Evolutionary conservation across 2,888 invertebrate species (phyloP).

Genomic region (Anorthoa munda): DNA sequence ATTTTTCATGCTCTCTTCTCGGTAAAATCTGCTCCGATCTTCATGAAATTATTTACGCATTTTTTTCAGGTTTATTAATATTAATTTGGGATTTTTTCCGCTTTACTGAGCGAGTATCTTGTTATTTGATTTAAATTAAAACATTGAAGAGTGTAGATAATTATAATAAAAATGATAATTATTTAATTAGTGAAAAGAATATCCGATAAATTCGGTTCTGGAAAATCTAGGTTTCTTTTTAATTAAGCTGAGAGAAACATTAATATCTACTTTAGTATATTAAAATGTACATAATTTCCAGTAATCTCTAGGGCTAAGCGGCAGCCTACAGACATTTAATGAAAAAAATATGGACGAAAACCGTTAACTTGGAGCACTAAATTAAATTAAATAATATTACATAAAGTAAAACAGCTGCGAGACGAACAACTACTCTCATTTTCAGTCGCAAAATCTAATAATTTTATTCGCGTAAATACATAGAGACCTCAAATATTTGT

Average conservation of each 20-base stretch:
- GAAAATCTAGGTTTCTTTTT: slow-evolving; percentile 28
- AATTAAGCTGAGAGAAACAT: slow-evolving; percentile 34
- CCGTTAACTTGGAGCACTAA: slow-evolving; percentile 40
- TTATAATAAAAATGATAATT: not conserved
- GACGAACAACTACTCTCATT: slow-evolving; percentile 32
- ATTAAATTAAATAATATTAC: slow-evolving; percentile 52
- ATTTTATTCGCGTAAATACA: slow-evolving; percentile 9
- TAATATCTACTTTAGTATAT: slow-evolving; percentile 37
- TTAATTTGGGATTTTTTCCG: not conserved
- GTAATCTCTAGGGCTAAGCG: slow-evolving; percentile 45
- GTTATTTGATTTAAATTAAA: not conserved
- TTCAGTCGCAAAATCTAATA: slow-evolving; percentile 1
- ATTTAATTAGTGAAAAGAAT: too few relatives aligned
- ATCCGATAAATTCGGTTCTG: not conserved
- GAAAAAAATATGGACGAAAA: slow-evolving; percentile 55
- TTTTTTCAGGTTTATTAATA: not conserved
- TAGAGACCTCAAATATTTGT: not conserved
- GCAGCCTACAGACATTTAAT: slow-evolving; percentile 46
- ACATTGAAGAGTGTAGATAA: not conserved
- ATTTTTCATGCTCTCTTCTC: slow-evolving; percentile 18
- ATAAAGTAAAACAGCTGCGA: slow-evolving; percentile 38
- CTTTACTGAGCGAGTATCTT: not conserved
- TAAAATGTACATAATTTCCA: slow-evolving; percentile 47
- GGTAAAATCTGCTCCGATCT: slow-evolving; percentile 29
- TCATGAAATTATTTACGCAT: not conserved